Conservation (phyloP, 2,888 invertebrate species). For the Drosophila austrosaltans region DNA sequence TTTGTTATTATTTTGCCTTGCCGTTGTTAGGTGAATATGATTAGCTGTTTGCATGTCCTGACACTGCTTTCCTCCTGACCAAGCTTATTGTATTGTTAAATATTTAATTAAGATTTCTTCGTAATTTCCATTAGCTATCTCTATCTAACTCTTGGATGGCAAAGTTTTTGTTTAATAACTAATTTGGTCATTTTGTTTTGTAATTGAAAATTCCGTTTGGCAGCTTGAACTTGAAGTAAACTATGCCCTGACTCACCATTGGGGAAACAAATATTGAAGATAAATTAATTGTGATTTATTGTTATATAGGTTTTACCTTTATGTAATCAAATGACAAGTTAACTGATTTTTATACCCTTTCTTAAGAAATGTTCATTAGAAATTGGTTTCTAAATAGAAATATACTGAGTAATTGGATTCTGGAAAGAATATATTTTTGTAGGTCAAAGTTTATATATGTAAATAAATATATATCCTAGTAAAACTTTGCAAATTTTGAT, state of each 20-base stretch:
- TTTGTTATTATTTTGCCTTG: constrained; percentile 23
- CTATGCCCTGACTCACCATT: constrained; percentile 28
- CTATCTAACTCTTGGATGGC: constrained; percentile 20
- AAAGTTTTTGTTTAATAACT: constrained; percentile 70
- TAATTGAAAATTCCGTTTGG: constrained; percentile 74
- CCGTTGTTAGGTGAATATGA: constrained; percentile 49
- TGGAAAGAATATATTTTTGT: too few relatives aligned
- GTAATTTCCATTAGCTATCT: constrained; percentile 48
- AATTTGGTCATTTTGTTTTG: constrained; percentile 61
- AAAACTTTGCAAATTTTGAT: too few relatives aligned
- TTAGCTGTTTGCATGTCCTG: constrained; percentile 29
- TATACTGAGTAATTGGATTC: too few relatives aligned
- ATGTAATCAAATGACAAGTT: constrained; percentile 34
- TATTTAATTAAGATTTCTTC: constrained; percentile 43
- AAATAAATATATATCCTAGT: too few relatives aligned
- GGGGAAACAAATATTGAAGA: constrained; percentile 30
- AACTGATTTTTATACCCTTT: too few relatives aligned
- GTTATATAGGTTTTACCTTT: constrained; percentile 19
- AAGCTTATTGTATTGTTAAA: constrained; percentile 30
- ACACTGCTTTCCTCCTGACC: constrained; percentile 14
- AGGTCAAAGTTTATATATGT: too few relatives aligned
- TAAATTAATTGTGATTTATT: constrained; percentile 69
- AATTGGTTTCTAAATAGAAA: too few relatives aligned
- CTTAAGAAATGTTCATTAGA: too few relatives aligned
- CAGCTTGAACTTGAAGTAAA: constrained; percentile 22